Base-by-base conservation (phyloP, 2,113 vertebrate genomes). In the Hyperopisus bebe region DNA sequence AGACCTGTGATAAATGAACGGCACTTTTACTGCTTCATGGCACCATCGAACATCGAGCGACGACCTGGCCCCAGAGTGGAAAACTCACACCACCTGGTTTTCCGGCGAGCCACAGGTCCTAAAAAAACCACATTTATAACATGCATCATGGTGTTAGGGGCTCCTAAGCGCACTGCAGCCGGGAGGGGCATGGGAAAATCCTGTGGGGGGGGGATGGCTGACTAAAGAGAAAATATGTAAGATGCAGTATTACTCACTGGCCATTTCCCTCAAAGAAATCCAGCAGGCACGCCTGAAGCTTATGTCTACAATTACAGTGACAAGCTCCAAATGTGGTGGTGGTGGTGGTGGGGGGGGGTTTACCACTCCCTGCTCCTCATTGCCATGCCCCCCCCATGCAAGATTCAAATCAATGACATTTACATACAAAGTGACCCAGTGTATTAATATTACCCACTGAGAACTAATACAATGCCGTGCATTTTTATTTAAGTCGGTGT, bases 1-100 rank as follows among this genome's bases (percentile, higher is more conserved):
- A 97, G 97, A 97, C 96, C 97, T 95, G 96, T 96, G 97, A 98
- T 97, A 98, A 99, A 99, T 99, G 98, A 98, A 98, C 97, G 97
- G 95, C 97, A 97, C 97, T 98, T 99, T 98, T 98, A 98, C 98
- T 98, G 98, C 98, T 98, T 98, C 99, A 99, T 98, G 97, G 97
- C 97, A 95, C 98, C 98, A 98, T 99, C 98, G 99, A 98, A 98
- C 98, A 99, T 99, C 98, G 98, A 99, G 97, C 98, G 97, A 99
- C 98, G 97, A 98, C 97, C 98, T 96, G 95, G 97, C 97, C 96
- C 97, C 97, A 97, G 96, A 95, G 95, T 96, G 95, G 94, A 93
- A 94, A 95, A 95, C 93, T 94, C 95, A 94, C 94, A 94, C 93
- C 92, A 93, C 94, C 91, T 95, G 94, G 13, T 15, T 94, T 94